Conservation (phyloP, 2,888 invertebrate genomes). For the Cheilosia vulpina region DNA sequence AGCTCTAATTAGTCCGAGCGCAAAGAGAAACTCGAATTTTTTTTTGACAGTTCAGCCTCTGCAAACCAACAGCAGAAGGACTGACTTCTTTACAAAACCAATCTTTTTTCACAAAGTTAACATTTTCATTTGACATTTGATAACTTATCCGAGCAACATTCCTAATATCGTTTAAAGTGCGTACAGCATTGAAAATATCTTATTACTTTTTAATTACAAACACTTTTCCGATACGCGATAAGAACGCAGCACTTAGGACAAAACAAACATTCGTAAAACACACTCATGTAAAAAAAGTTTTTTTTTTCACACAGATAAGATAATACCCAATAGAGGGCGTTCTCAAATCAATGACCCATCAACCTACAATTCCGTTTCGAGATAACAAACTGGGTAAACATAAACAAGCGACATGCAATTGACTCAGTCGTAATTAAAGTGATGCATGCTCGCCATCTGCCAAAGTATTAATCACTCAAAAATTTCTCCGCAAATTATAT, state of each 20-base stretch:
- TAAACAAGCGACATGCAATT: conserved; percentile 1
- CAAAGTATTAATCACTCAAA: conserved; percentile 24
- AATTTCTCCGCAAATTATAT: conserved; percentile 24
- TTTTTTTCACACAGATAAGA: conserved; percentile 4
- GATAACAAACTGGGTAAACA: conserved; percentile 31
- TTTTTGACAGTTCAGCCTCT: too few species aligned
- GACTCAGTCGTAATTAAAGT: neutral
- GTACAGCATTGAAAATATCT: conserved; percentile 1
- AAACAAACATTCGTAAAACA: conserved; percentile 20
- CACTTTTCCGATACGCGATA: conserved; percentile 23
- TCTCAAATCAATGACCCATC: conserved; percentile 39
- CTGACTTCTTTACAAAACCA: too few species aligned
- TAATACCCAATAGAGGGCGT: conserved; percentile 22
- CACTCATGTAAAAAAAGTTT: neutral
- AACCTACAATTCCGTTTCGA: conserved; percentile 33
- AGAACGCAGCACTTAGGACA: conserved; percentile 8
- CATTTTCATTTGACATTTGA: neutral
- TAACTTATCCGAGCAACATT: neutral
- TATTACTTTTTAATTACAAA: conserved; percentile 15
- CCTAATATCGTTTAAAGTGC: neutral
- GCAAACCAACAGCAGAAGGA: too few species aligned
- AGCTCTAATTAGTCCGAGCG: too few species aligned
- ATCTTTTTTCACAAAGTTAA: too few species aligned
- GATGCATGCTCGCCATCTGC: conserved; percentile 14
- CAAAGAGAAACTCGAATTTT: too few species aligned